A percentile compares a stretch with the other conserved stretches of the same genome.
Evolutionary conservation across 2,797 vertebrate species (phyloP).

Genomic region (Dendrocincla fuliginosa): DNA sequence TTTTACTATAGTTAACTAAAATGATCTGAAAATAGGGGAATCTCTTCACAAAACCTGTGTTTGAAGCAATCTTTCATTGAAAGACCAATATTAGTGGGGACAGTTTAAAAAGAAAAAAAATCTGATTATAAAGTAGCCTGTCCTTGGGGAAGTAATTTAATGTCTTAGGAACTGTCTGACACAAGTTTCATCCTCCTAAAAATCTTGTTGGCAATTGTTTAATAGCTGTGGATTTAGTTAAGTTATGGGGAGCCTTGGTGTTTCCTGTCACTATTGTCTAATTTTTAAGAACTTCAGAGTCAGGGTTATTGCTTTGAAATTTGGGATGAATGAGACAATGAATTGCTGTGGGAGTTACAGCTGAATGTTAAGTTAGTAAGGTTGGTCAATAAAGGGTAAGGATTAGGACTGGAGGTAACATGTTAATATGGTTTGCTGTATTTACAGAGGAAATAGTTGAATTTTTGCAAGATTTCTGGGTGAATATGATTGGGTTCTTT

Average conservation of each 20-base stretch:
- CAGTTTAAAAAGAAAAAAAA: neutral
- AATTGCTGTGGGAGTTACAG: neutral
- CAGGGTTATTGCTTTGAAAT: neutral
- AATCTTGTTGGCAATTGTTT: neutral
- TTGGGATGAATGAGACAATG: neutral
- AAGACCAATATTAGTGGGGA: neutral
- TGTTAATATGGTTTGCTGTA: neutral
- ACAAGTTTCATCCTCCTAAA: neutral
- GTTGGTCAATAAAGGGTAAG: neutral
- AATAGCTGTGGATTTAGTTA: neutral
- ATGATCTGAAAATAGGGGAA: neutral
- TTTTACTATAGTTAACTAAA: neutral
- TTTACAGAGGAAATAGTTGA: neutral
- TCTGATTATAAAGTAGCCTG: neutral
- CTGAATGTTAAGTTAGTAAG: neutral
- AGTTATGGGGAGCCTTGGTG: neutral
- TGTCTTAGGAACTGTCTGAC: neutral
- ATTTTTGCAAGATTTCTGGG: neutral
- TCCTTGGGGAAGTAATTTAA: neutral
- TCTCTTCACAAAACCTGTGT: neutral
- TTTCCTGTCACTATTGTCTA: neutral
- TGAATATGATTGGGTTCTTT: neutral
- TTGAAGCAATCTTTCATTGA: neutral
- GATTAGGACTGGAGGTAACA: neutral
- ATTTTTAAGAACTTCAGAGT: neutral